A percentile compares a stretch with the other conserved stretches of the same genome.
These are phyloP conservation scores for Bombus haemorrhoidalis DNA, from an alignment of 1,140 invertebrate species.

Conservation along the genomic window DNA sequence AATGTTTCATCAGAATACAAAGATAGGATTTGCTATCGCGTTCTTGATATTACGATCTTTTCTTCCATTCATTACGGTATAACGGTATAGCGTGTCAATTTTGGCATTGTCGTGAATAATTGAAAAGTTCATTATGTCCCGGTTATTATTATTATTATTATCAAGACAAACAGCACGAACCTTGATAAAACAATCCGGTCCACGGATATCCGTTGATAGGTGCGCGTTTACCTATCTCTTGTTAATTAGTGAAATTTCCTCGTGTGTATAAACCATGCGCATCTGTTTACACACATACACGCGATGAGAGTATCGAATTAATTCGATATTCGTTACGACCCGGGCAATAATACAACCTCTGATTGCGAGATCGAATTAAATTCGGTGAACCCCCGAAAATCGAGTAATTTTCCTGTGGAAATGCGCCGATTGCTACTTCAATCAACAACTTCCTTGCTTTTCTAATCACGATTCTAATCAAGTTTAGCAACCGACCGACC, in stretches of 20 bases:
- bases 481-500: background rate
- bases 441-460: constrained; percentile 14
- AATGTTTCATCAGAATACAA: background rate
- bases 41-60: background rate
- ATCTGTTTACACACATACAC: too few relatives aligned
- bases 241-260: constrained; percentile 29
- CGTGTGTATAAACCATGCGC: background rate
- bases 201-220: background rate
- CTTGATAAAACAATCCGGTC: background rate
- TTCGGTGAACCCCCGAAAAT: background rate
- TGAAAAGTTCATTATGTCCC: background rate
- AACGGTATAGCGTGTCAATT: accelerated
- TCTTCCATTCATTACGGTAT: background rate
- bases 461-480: constrained; percentile 7
- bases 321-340: constrained; percentile 14
- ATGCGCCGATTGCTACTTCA: background rate
- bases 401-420: constrained; percentile 20
- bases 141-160: background rate
- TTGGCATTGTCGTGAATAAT: background rate
- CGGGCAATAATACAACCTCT: constrained; percentile 2
- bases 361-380: constrained; percentile 22
- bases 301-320: background rate
- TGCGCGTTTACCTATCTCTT: background rate
- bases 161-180: background rate
- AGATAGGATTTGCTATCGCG: accelerated